Percentiles rank a stretch among this genome's conserved stretches.
Conservation (phyloP, 2,797 vertebrate genomes). For the Lophius americanus region DNA sequence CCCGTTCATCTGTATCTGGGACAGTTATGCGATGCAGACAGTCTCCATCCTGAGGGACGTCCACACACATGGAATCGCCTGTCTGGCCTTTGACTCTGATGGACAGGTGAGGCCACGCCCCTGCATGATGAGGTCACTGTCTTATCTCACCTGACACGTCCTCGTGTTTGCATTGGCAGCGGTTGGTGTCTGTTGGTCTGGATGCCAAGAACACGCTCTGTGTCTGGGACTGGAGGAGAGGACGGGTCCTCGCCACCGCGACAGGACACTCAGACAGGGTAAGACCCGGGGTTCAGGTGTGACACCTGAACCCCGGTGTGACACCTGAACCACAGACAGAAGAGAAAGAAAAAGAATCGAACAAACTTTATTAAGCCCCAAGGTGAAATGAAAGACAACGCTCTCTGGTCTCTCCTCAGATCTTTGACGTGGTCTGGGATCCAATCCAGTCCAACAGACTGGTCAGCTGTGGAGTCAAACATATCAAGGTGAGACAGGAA, state of each 20-base stretch:
- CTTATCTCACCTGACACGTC: neutral
- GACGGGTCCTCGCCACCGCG: slow-evolving; percentile 90
- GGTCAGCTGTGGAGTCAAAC: slow-evolving; percentile 97
- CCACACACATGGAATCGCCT: slow-evolving; percentile 95
- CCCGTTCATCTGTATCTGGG: slow-evolving; percentile 95
- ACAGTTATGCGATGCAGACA: slow-evolving; percentile 89
- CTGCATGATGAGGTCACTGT: neutral
- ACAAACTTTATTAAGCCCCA: too few relatives aligned
- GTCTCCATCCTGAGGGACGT: slow-evolving; percentile 94
- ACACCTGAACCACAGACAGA: too few relatives aligned
- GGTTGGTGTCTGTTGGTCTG: slow-evolving; percentile 91
- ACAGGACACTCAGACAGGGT: slow-evolving; percentile 96
- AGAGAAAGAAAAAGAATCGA: too few relatives aligned
- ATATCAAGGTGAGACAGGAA: slow-evolving; percentile 91
- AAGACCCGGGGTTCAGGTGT: slow-evolving; percentile 35
- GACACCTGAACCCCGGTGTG: too few relatives aligned
- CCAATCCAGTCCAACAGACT: slow-evolving; percentile 87
- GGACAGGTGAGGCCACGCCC: slow-evolving; percentile 87
- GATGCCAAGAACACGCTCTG: slow-evolving; percentile 97
- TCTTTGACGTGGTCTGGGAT: slow-evolving; percentile 97
- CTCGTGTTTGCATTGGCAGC: slow-evolving; percentile 64
- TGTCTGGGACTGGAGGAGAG: slow-evolving; percentile 97
- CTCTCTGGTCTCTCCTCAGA: slow-evolving; percentile 74
- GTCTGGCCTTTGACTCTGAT: slow-evolving; percentile 91
- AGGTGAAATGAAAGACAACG: too few relatives aligned